A percentile compares a stretch with the other conserved stretches of the same genome.
phyloP scores from a whole-genome alignment of 2,888 invertebrate genomes.

The Philopedon plagiatum region DNA sequence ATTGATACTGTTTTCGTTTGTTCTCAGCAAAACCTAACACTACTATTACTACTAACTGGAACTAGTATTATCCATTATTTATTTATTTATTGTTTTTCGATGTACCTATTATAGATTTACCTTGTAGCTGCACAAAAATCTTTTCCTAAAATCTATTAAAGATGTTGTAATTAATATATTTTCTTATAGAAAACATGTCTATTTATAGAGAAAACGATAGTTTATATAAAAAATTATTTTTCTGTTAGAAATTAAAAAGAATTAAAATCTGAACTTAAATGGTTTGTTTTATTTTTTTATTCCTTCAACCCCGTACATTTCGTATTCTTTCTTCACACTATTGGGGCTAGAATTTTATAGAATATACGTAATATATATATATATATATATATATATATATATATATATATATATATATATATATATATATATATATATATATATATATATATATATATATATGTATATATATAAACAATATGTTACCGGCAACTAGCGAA shows the following conservation, averaged over 20 bases:
- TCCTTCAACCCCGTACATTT: too few relatives aligned
- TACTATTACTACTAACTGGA: background rate
- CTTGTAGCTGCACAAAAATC: conserved; percentile 23
- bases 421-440: background rate
- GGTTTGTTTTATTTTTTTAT: conserved; percentile 11
- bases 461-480: too few relatives aligned
- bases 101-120: conserved; percentile 4
- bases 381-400: too few relatives aligned
- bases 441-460: too few relatives aligned
- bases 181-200: conserved; percentile 18
- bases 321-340: too few relatives aligned
- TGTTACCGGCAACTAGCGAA: too few relatives aligned
- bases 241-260: conserved; percentile 36
- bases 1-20: background rate
- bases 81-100: conserved; percentile 44
- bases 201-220: conserved; percentile 19
- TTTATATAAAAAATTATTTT: conserved; percentile 29
- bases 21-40: background rate
- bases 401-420: background rate
- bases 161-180: conserved; percentile 25
- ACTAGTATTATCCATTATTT: conserved; percentile 19
- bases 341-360: too few relatives aligned
- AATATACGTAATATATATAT: too few relatives aligned
- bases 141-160: conserved; percentile 16
- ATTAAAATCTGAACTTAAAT: conserved; percentile 24